Evolutionary conservation across 2,888 invertebrate genomes (phyloP), one percentile per base, ranked within the genome.

Genomic region (Halictus ligatus): DNA sequence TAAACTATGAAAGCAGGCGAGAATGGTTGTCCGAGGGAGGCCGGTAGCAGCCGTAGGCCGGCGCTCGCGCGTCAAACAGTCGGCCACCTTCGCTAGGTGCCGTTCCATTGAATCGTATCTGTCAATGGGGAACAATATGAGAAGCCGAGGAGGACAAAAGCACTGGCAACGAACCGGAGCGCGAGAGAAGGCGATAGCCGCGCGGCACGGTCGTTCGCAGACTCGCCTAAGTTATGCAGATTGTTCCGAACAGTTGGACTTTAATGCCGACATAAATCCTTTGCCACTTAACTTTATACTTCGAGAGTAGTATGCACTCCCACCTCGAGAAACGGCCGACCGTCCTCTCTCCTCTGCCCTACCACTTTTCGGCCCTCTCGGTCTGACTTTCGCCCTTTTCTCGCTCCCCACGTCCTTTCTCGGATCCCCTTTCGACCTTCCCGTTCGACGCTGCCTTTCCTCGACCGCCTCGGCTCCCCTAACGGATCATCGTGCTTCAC

Each of bases 191-290:
- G 80, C 76, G 77, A 80, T 77, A 69, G 72, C 35, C 1, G 86
- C 35, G 78, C 87, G 84, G 88, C 90, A 85, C 90, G 83, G 85
- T 89, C 88, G 88, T 90, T 89, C 81, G 89, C 89, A 91, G 91
- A 85, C 86, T 91, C 87, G 88, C 88, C 92, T 93, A 93, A 94
- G 94, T 94, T 94, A 94, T 94, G 94, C 93, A 94, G 93, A 94
- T 94, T 94, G 94, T 94, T 94, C 92, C 92, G 92, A 93, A 94
- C 94, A 94, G 93, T 94, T 93, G 93, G 94, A 94, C 94, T 94
- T 94, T 94, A 94, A 94, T 94, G 92, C 91, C 92, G 90, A 91
- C 94, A 94, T 94, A 94, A 94, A 94, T 94, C 94, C 94, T 94
- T 93, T 93, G 91, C 94, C 94, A 94, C 94, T 94, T 94, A 94